Evolutionary conservation across 2,113 vertebrate species (phyloP).

Genomic region (Hippocampus barbouri): DNA sequence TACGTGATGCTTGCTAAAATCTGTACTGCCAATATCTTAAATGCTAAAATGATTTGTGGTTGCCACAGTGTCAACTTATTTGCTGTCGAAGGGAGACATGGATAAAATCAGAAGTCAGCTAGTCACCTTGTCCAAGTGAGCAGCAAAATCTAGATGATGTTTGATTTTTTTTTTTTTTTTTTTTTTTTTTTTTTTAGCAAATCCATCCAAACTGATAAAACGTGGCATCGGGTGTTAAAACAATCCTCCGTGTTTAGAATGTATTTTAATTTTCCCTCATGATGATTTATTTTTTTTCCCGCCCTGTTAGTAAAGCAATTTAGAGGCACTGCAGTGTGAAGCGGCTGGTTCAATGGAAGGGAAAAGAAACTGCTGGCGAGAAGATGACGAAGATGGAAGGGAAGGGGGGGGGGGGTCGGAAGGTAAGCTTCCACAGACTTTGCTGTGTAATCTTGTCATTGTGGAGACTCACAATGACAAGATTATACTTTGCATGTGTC

Average conservation of each 20-base stretch:
- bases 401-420: not conserved
- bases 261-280: not conserved
- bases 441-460: slow-evolving; percentile 4
- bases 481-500: slow-evolving; percentile 5
- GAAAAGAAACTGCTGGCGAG: not conserved
- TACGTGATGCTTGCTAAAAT: too few relatives aligned
- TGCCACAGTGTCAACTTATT: too few relatives aligned
- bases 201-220: not conserved
- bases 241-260: not conserved
- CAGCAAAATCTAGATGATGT: not conserved
- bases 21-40: not conserved
- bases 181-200: not conserved
- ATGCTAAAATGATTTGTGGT: not conserved
- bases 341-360: not conserved
- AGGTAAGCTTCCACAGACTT: not conserved
- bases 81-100: too few relatives aligned
- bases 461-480: not conserved
- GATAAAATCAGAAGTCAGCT: slow-evolving; percentile 16
- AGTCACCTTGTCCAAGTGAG: slow-evolving; percentile 21
- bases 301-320: not conserved
- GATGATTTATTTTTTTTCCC: not conserved
- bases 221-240: not conserved
- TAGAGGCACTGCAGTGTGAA: not conserved
- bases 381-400: not conserved
- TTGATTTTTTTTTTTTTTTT: not conserved